These are phyloP conservation scores for Campoletis sonorensis DNA, from an alignment of 1,140 invertebrate species.

Conservation along the genomic window DNA sequence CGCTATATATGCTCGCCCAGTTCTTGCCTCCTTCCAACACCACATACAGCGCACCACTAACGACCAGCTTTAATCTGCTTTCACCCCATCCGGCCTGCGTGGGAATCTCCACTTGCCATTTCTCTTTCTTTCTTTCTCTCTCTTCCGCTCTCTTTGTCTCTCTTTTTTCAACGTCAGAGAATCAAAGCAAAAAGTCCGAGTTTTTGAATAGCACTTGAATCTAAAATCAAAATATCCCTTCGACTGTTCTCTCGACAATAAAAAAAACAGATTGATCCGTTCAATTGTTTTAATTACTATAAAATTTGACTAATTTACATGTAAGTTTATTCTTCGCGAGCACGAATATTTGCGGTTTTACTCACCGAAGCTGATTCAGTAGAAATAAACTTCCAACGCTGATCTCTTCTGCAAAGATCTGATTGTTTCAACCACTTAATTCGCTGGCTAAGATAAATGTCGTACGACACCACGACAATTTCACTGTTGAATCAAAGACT, in stretches of 20 bases:
- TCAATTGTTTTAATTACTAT: not conserved
- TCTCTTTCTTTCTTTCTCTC: no score
- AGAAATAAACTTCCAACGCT: no score
- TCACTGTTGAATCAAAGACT: no score
- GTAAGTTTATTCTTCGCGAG: conserved; percentile 41
- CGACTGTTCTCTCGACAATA: conserved; percentile 28
- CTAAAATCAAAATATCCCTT: conserved; percentile 62
- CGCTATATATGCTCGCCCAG: not conserved
- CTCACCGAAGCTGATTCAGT: no score
- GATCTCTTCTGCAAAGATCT: no score
- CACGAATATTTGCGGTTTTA: no score
- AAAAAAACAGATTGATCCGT: conserved; percentile 38
- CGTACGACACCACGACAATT: no score
- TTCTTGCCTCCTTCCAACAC: not conserved
- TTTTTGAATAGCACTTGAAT: conserved; percentile 46
- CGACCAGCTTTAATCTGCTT: conserved; percentile 66
- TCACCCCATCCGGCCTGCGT: conserved; percentile 62
- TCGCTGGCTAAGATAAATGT: no score
- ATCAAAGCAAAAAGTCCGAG: conserved; percentile 1
- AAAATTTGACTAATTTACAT: not conserved
- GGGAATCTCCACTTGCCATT: conserved; percentile 58
- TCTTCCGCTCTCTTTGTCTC: no score
- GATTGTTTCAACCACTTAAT: no score
- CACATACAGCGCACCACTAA: conserved; percentile 46
- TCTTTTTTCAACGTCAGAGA: not conserved